Base-by-base conservation (phyloP, 2,888 invertebrate genomes). In the Carpatolechia fugitivella region DNA sequence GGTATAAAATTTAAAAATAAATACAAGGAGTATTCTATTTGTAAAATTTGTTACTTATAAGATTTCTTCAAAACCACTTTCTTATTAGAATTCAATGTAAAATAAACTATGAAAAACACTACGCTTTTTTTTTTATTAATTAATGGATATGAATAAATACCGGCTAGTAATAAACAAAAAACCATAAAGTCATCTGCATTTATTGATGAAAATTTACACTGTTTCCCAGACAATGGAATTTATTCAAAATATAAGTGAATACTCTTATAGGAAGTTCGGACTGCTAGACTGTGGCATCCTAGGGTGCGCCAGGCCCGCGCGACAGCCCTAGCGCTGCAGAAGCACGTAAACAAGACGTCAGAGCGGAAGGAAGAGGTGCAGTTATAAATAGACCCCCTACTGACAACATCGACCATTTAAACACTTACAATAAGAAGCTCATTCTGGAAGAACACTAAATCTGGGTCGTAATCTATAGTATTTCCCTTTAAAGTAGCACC, bases 341-440 rank as follows among this genome's bases (percentile, higher is more conserved):
- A 61, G 70, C 70, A 76, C 68, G 78, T 85, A 85, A 86, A 86
- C 80, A 84, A 82, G 74, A 78, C 78, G 78, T 80, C 76, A 80
- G 10, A 58, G 54, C 59, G 58, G 68, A 72, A 70, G 71, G 70
- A 78, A 78, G 65, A 76, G 60, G 63, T 74, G 68, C 62, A 71
- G 79, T 63, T 85, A 85, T 61, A 81, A 84, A 85, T 87, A 86
- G 85, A 78, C 56, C 65, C 63, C 60, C 60, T 56, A 54, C 44
- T 35, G 11, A 55, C 54, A 53, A 49, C 20, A 54, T 56, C 44
- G 57, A 52, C 51, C 59, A 40, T 51, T 46, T 41, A 30, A 51
- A 58, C 85, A 92, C 93, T 93, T 79, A 93, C 93, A 93, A 93
- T 72, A 93, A 85, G 82, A 93, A 93, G 84, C 93, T 93, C 92